These are phyloP conservation scores for Imbricaverruca yamaguchii DNA, from an alignment of 2,888 invertebrate species.

Conservation along the genomic window DNA sequence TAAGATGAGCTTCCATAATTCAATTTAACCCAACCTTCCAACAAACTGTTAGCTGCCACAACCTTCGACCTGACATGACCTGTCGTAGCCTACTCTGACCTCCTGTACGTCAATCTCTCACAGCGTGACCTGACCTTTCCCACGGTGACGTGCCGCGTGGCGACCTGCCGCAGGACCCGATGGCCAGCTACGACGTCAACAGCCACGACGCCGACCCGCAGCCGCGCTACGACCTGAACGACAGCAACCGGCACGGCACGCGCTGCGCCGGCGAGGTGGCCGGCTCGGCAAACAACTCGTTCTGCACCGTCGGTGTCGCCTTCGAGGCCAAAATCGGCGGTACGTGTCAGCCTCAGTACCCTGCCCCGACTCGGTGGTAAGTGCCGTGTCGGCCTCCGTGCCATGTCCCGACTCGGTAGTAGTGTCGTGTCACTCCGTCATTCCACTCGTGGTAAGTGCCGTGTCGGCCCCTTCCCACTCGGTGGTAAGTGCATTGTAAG, in stretches of 20 bases:
- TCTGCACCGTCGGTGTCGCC: slow-evolving; percentile 94
- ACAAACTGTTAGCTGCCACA: too few species aligned
- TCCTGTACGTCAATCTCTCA: too few species aligned
- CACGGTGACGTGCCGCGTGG: too few species aligned
- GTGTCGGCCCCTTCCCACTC: too few species aligned
- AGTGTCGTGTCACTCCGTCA: too few species aligned
- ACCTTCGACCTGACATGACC: slow-evolving; percentile 32
- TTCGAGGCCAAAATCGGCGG: slow-evolving; percentile 90
- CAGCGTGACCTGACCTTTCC: background rate
- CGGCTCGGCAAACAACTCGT: slow-evolving; percentile 88
- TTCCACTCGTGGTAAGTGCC: too few species aligned
- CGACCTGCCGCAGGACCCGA: slow-evolving; percentile 27
- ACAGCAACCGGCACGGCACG: slow-evolving; percentile 82
- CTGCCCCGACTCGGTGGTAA: too few species aligned
- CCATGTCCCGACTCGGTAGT: too few species aligned
- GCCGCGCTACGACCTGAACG: slow-evolving; percentile 93
- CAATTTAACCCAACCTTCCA: too few species aligned
- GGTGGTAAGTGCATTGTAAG: too few species aligned
- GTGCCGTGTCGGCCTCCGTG: too few species aligned
- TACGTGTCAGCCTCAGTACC: slow-evolving; percentile 39
- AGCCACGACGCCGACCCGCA: slow-evolving; percentile 92
- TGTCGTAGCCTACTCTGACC: slow-evolving; percentile 24
- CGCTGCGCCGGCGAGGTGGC: slow-evolving; percentile 55
- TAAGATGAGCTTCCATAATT: too few species aligned
- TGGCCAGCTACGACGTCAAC: slow-evolving; percentile 84